phyloP scores from a whole-genome alignment of 2,113 vertebrate species.

The Callionymus lyra region DNA sequence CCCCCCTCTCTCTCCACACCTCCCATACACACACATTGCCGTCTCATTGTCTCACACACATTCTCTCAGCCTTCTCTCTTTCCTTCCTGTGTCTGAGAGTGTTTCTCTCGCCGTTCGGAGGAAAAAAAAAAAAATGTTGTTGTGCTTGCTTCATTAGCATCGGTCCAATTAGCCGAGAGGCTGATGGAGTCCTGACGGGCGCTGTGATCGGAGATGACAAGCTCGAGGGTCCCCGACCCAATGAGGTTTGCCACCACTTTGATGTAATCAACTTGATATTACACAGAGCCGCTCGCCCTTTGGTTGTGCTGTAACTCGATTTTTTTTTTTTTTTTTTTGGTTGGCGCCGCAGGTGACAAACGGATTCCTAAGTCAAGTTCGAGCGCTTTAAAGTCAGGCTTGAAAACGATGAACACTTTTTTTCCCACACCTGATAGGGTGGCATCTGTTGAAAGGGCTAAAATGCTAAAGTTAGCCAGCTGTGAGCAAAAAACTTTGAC shows the following conservation, averaged over 20 bases:
- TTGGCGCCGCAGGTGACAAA: slow-evolving; percentile 99
- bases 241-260: slow-evolving; percentile 99
- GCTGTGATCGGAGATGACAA: slow-evolving; percentile 99
- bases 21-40: slow-evolving; percentile 16
- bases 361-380: slow-evolving; percentile 93
- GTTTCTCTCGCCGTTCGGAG: slow-evolving; percentile 43
- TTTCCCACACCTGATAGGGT: too few species aligned
- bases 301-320: slow-evolving; percentile 99
- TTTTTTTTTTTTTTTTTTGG: too few species aligned
- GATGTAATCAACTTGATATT: slow-evolving; percentile 99
- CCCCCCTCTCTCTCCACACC: slow-evolving; percentile 6
- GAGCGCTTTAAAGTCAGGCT: slow-evolving; percentile 73
- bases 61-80: slow-evolving; percentile 46
- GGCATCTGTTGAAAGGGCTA: too few species aligned
- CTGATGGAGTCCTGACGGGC: slow-evolving; percentile 99
- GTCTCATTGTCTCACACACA: slow-evolving; percentile 41
- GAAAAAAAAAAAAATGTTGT: slow-evolving; percentile 97
- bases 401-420: too few species aligned
- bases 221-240: slow-evolving; percentile 85
- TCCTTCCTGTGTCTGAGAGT: slow-evolving; percentile 36
- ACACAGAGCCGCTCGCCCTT: slow-evolving; percentile 96
- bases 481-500: too few species aligned
- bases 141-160: slow-evolving; percentile 99
- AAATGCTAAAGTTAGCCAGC: too few species aligned
- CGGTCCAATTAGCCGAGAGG: slow-evolving; percentile 99